Evolutionary conservation across 2,113 vertebrate genomes (phyloP).

Genomic region (Sisor rabdophorus): DNA sequence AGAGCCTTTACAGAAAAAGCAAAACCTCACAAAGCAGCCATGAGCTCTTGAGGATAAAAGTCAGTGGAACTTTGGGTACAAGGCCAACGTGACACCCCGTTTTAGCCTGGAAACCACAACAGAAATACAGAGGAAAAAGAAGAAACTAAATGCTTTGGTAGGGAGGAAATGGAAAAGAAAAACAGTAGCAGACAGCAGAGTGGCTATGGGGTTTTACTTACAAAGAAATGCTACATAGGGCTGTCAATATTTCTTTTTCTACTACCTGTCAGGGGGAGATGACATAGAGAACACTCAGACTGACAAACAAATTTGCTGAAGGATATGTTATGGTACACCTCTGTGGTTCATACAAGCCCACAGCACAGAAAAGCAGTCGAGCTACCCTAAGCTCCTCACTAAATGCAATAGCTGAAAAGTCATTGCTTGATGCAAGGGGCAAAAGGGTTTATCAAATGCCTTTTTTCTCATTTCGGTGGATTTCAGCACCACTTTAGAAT

Average conservation of each 20-base stretch:
- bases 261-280: conserved; percentile 7
- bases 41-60: conserved; percentile 50
- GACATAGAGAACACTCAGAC: conserved; percentile 25
- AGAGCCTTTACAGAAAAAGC: conserved; percentile 30
- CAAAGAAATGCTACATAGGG: conserved; percentile 32
- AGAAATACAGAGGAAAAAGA: conserved; percentile 38
- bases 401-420: conserved; percentile 40
- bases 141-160: conserved; percentile 41
- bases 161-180: conserved; percentile 49
- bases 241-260: conserved; percentile 36
- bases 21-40: conserved; percentile 42
- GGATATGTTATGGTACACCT: conserved; percentile 22
- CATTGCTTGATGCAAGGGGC: conserved; percentile 17
- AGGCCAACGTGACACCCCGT: conserved; percentile 50
- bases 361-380: conserved; percentile 1
- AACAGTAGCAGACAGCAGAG: conserved; percentile 35
- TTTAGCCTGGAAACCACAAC: conserved; percentile 50
- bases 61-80: conserved; percentile 48
- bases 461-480: conserved; percentile 18
- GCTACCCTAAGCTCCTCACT: conserved; percentile 1
- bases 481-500: conserved; percentile 16
- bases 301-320: conserved; percentile 27
- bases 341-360: conserved; percentile 15
- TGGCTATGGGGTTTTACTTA: conserved; percentile 39
- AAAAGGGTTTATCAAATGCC: conserved; percentile 17